phyloP scores from a whole-genome alignment of 1,140 invertebrate genomes.

The Zaprionus vittiger region DNA sequence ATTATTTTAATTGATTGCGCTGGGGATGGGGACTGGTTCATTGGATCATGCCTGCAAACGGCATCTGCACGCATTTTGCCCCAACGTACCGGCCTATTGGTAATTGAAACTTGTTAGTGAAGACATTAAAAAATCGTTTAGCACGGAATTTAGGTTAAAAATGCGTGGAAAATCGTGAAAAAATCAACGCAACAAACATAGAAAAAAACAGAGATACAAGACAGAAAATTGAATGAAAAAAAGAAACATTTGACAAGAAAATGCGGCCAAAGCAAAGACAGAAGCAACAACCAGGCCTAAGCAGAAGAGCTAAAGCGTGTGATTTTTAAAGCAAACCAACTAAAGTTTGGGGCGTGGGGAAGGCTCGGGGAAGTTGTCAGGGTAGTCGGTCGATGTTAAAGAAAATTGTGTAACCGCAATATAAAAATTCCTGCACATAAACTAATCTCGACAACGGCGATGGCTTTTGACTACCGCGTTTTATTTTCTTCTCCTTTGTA shows the following conservation, averaged over 20 bases:
- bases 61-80: conserved; percentile 48
- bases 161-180: conserved; percentile 80
- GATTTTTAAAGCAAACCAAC: conserved; percentile 62
- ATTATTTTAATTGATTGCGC: conserved; percentile 80
- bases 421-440: conserved; percentile 81
- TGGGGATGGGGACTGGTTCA: conserved; percentile 54
- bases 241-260: conserved; percentile 25
- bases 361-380: background rate
- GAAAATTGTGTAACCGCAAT: conserved; percentile 79
- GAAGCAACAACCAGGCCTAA: conserved; percentile 33
- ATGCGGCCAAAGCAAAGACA: conserved; percentile 14
- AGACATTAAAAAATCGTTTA: conserved; percentile 83
- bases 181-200: conserved; percentile 43
- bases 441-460: conserved; percentile 64
- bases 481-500: conserved; percentile 47
- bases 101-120: conserved; percentile 83
- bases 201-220: conserved; percentile 29
- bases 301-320: conserved; percentile 70
- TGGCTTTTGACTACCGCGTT: conserved; percentile 60
- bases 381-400: conserved; percentile 8
- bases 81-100: conserved; percentile 60
- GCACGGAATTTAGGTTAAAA: conserved; percentile 81
- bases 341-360: background rate
- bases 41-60: conserved; percentile 46
- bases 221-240: conserved; percentile 8